These are phyloP conservation scores for Ypsolopha scabrella DNA, from an alignment of 2,888 invertebrate genomes.

Conservation along the genomic window DNA sequence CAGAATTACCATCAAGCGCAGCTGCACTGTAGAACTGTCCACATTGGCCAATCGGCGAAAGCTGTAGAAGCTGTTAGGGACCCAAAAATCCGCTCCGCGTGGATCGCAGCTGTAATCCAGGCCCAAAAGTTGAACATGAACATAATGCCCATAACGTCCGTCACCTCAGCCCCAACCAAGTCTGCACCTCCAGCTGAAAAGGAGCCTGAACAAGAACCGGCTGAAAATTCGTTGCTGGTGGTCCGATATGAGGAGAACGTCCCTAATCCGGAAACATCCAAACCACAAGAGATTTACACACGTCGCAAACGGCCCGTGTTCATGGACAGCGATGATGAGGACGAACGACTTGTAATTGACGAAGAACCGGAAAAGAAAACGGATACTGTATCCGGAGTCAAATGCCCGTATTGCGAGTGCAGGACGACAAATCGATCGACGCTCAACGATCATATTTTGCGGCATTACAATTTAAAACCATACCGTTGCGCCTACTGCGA, in stretches of 20 bases:
- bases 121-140: slow-evolving; percentile 22
- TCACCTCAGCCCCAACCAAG: background rate
- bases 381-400: slow-evolving; percentile 4
- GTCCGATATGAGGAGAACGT: slow-evolving; percentile 43
- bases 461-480: slow-evolving; percentile 57
- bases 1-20: slow-evolving; percentile 52
- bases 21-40: slow-evolving; percentile 41
- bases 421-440: slow-evolving; percentile 15
- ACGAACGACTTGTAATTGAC: slow-evolving; percentile 33
- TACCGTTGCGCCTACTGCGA: slow-evolving; percentile 51
- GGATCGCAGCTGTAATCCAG: slow-evolving; percentile 30
- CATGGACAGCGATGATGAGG: slow-evolving; percentile 27
- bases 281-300: slow-evolving; percentile 7
- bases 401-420: slow-evolving; percentile 39
- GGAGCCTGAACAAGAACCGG: slow-evolving; percentile 1
- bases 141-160: background rate
- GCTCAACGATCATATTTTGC: slow-evolving; percentile 45
- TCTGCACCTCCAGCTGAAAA: slow-evolving; percentile 1
- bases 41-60: slow-evolving; percentile 9
- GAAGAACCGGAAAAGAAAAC: slow-evolving; percentile 18
- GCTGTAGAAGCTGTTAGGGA: slow-evolving; percentile 39
- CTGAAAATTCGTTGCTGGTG: slow-evolving; percentile 44
- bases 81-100: slow-evolving; percentile 27
- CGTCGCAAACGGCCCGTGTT: slow-evolving; percentile 7
- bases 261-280: slow-evolving; percentile 23